Conservation (phyloP, 2,113 vertebrate species). For the Pollachius pollachius region DNA sequence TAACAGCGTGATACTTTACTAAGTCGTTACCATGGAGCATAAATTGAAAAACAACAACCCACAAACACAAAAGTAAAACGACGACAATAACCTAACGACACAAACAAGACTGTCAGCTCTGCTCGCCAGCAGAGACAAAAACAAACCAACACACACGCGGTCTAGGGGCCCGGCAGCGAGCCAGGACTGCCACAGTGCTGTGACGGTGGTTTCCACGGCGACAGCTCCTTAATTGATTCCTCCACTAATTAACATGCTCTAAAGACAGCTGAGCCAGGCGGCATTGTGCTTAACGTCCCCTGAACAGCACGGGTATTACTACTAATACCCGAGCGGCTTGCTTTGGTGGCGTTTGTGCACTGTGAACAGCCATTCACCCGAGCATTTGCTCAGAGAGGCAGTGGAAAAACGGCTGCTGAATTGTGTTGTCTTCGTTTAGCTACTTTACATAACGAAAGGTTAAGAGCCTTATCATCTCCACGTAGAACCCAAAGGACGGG, state of each 20-base stretch:
- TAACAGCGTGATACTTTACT: too few species aligned
- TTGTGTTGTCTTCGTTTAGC: conserved; percentile 22
- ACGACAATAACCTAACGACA: too few species aligned
- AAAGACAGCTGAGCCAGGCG: conserved; percentile 47
- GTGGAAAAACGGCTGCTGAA: conserved; percentile 6
- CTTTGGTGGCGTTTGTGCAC: conserved; percentile 19
- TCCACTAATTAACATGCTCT: conserved; percentile 58
- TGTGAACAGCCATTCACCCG: conserved; percentile 18
- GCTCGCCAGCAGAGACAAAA: too few species aligned
- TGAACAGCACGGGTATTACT: conserved; percentile 40
- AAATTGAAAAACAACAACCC: too few species aligned
- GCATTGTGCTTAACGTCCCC: conserved; percentile 48
- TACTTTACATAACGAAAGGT: conserved; percentile 35
- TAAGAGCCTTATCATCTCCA: conserved; percentile 24
- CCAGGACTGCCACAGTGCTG: conserved; percentile 19
- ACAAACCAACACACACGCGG: too few species aligned
- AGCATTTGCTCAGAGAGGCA: conserved; percentile 29
- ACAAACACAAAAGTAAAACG: too few species aligned
- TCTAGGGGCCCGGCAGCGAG: conserved; percentile 30
- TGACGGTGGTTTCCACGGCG: conserved; percentile 43
- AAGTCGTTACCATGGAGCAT: too few species aligned
- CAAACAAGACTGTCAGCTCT: too few species aligned
- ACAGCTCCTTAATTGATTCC: conserved; percentile 52
- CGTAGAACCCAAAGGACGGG: not conserved
- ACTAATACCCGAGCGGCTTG: conserved; percentile 27